These are phyloP conservation scores for Chlorodrepanis virens DNA, from an alignment of 2,113 vertebrate genomes.

Conservation along the genomic window DNA sequence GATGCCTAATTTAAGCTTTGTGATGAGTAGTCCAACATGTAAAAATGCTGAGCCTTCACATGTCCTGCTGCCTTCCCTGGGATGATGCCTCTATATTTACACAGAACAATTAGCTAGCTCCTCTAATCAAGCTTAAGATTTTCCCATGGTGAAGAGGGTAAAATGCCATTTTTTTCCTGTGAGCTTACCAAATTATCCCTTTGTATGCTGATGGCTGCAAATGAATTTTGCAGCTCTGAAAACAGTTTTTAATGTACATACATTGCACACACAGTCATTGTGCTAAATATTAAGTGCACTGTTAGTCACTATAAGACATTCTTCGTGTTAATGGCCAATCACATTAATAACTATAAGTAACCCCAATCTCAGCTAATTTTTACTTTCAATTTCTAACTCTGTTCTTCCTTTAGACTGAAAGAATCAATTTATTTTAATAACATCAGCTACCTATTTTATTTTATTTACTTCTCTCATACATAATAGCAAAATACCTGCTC, in stretches of 20 bases:
- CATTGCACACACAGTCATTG: not conserved
- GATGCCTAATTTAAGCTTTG: not conserved
- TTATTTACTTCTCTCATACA: not conserved
- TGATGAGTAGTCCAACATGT: not conserved
- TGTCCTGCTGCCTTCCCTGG: not conserved
- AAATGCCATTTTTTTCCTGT: not conserved
- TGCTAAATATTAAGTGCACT: not conserved
- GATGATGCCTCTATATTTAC: not conserved
- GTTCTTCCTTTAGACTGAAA: not conserved
- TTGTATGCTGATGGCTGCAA: not conserved
- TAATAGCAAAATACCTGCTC: not conserved
- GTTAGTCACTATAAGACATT: not conserved
- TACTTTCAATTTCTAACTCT: not conserved
- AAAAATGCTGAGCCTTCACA: conserved; percentile 30
- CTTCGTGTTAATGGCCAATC: not conserved
- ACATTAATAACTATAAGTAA: not conserved
- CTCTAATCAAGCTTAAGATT: conserved; percentile 4
- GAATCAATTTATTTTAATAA: not conserved
- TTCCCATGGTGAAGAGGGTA: not conserved
- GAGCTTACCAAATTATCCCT: not conserved
- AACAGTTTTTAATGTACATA: not conserved
- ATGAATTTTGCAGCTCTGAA: not conserved
- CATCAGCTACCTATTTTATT: not conserved
- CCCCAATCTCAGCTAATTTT: not conserved
- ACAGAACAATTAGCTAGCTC: conserved; percentile 18